phyloP scores from a whole-genome alignment of 2,113 vertebrate species.

The Antennarius striatus region DNA sequence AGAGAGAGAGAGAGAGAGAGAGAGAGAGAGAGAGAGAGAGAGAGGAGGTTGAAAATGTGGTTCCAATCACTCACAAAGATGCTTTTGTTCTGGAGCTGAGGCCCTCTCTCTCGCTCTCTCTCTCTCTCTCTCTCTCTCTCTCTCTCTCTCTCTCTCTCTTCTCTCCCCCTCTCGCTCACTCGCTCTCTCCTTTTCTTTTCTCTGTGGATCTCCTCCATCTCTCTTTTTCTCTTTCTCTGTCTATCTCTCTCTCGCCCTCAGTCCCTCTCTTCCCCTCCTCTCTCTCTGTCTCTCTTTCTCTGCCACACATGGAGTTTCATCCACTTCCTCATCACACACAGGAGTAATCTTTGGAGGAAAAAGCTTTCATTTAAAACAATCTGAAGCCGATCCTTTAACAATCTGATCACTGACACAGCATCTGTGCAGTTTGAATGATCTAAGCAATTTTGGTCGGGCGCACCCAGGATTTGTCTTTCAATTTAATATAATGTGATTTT shows the following conservation, averaged over 20 bases:
- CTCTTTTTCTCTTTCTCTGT: slow-evolving; percentile 41
- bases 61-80: slow-evolving; percentile 77
- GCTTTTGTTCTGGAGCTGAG: slow-evolving; percentile 78
- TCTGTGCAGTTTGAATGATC: neutral
- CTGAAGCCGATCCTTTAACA: neutral
- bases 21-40: slow-evolving; percentile 35
- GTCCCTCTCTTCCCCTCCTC: neutral
- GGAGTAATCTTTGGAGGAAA: slow-evolving; percentile 2
- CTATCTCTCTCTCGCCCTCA: slow-evolving; percentile 39
- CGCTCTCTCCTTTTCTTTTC: neutral
- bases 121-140: slow-evolving; percentile 41
- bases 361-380: neutral
- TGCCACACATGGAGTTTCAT: slow-evolving; percentile 53
- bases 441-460: too few species aligned
- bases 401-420: neutral
- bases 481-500: too few species aligned
- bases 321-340: slow-evolving; percentile 42
- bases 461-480: too few species aligned
- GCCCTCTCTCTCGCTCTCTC: slow-evolving; percentile 43
- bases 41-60: slow-evolving; percentile 63
- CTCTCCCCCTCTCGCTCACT: slow-evolving; percentile 44
- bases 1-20: slow-evolving; percentile 28
- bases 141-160: slow-evolving; percentile 35
- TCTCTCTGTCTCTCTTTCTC: slow-evolving; percentile 33
- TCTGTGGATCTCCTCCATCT: neutral